A percentile compares a stretch with the other conserved stretches of the same genome.
phyloP scores from a whole-genome alignment of 2,888 invertebrate species.

The Panzeria rudis region DNA sequence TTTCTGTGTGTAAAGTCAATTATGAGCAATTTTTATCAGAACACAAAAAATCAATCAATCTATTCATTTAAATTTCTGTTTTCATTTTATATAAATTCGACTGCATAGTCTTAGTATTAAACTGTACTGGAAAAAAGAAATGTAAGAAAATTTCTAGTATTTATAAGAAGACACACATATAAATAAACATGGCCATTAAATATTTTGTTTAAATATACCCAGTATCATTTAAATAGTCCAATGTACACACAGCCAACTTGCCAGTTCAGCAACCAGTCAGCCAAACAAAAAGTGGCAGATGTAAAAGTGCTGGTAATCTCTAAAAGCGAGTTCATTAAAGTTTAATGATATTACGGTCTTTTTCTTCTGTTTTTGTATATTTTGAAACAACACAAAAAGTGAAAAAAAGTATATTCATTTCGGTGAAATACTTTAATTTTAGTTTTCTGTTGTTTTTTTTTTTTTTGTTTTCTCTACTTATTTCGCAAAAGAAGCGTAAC shows the following conservation, averaged over 20 bases:
- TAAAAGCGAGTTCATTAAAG: slow-evolving; percentile 76
- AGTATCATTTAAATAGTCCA: slow-evolving; percentile 47
- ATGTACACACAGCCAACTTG: slow-evolving; percentile 19
- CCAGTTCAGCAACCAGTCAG: slow-evolving; percentile 19
- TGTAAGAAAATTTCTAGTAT: background rate
- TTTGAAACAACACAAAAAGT: slow-evolving; percentile 20
- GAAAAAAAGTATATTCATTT: slow-evolving; percentile 54
- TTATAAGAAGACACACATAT: background rate
- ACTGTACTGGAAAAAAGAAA: background rate
- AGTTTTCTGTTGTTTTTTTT: slow-evolving; percentile 6
- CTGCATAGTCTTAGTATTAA: slow-evolving; percentile 7
- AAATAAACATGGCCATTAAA: slow-evolving; percentile 46
- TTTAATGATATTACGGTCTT: slow-evolving; percentile 68
- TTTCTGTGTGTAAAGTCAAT: too few species aligned
- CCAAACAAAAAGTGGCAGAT: slow-evolving; percentile 27
- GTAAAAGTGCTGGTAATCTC: slow-evolving; percentile 69
- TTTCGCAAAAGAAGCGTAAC: slow-evolving; percentile 46
- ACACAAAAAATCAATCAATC: background rate
- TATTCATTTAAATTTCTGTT: slow-evolving; percentile 14
- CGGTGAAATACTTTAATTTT: slow-evolving; percentile 53
- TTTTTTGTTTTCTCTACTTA: slow-evolving; percentile 25
- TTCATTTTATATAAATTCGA: slow-evolving; percentile 27
- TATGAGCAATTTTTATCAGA: too few species aligned
- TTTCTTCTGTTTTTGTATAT: background rate
- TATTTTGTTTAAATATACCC: slow-evolving; percentile 59